phyloP scores from a whole-genome alignment of 2,888 invertebrate genomes.

The Metacarcinus magister region DNA sequence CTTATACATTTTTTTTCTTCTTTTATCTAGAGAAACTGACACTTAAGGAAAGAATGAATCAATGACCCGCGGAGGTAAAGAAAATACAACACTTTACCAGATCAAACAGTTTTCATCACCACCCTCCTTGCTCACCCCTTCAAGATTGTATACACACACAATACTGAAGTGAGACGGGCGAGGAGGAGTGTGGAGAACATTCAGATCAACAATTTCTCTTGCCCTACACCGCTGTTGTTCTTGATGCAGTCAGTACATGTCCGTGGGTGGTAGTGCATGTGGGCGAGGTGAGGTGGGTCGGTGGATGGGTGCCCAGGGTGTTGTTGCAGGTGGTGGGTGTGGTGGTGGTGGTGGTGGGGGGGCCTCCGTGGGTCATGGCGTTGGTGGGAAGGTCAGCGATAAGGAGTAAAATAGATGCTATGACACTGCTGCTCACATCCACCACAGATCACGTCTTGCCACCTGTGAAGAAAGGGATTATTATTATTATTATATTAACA shows the following conservation, averaged over 20 bases:
- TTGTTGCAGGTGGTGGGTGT: neutral
- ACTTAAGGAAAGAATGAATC: neutral
- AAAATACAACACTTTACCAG: neutral
- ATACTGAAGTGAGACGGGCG: neutral
- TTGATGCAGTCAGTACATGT: neutral
- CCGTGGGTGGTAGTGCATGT: neutral
- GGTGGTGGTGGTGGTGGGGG: neutral
- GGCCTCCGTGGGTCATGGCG: slow-evolving; percentile 13
- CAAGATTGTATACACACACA: neutral
- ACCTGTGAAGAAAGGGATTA: neutral
- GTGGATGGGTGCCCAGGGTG: neutral
- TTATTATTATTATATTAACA: neutral
- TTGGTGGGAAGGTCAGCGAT: neutral
- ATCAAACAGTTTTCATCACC: neutral
- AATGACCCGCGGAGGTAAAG: neutral
- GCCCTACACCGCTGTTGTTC: neutral
- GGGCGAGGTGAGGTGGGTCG: too few relatives aligned
- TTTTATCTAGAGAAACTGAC: neutral
- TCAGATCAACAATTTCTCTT: neutral
- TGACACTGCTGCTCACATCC: neutral
- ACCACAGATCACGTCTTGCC: neutral
- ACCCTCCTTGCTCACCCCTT: neutral
- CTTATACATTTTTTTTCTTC: neutral
- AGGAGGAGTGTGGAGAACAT: neutral
- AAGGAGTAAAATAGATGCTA: neutral